phyloP scores from a whole-genome alignment of 2,888 invertebrate genomes.

The Urechis unicinctus region DNA sequence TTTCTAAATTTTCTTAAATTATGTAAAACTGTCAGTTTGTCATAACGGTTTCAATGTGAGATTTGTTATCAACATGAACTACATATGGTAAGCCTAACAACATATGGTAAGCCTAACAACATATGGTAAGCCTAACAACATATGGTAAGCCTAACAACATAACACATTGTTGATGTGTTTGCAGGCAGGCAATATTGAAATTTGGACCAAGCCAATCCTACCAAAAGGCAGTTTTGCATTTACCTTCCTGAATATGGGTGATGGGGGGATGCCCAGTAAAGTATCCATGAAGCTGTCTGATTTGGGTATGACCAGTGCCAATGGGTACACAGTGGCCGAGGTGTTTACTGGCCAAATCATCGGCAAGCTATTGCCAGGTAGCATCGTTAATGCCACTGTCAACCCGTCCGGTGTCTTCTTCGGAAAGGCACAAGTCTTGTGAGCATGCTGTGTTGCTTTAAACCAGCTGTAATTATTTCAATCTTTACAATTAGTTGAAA shows the following conservation, averaged over 20 bases:
- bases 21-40: too few relatives aligned
- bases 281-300: constrained; percentile 20
- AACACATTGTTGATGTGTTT: background rate
- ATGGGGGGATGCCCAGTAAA: constrained; percentile 26
- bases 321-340: constrained; percentile 35
- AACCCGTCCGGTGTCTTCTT: constrained; percentile 24
- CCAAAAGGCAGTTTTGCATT: constrained; percentile 37
- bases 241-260: constrained; percentile 32
- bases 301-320: constrained; percentile 25
- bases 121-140: too few relatives aligned
- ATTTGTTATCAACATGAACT: too few relatives aligned
- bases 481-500: too few relatives aligned
- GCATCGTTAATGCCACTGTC: constrained; percentile 17
- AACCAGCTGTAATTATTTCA: too few relatives aligned
- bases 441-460: background rate
- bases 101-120: too few relatives aligned
- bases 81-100: too few relatives aligned
- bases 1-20: too few relatives aligned
- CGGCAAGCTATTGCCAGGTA: constrained; percentile 24
- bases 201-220: constrained; percentile 68
- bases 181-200: constrained; percentile 64
- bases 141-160: too few relatives aligned
- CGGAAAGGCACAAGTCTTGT: constrained; percentile 15
- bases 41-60: too few relatives aligned
- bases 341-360: constrained; percentile 30